Conservation (phyloP, 1,140 invertebrate genomes). For the Pseudomyrmex dendroicus region DNA sequence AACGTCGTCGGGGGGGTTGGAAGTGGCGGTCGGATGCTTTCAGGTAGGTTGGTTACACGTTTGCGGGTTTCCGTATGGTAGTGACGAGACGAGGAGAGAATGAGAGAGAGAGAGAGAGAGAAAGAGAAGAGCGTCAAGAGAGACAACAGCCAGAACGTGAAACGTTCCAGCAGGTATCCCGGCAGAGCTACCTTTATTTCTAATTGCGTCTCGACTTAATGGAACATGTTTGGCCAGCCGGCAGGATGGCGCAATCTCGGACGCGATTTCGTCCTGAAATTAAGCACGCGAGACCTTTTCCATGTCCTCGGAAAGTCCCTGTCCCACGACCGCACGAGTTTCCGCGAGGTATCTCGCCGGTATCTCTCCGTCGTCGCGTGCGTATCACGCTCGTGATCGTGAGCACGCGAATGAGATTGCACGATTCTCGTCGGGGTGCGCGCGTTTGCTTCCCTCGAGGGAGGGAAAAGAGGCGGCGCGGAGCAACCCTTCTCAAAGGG, state of each 20-base stretch:
- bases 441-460: neutral
- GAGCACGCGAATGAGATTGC: conserved; percentile 24
- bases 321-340: neutral
- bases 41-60: conserved; percentile 47
- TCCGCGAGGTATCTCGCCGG: neutral
- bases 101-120: neutral
- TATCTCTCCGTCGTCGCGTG: conserved; percentile 40
- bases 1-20: conserved; percentile 37
- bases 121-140: conserved; percentile 21
- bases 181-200: conserved; percentile 73
- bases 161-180: conserved; percentile 67
- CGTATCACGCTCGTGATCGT: conserved; percentile 44
- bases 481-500: conserved; percentile 41
- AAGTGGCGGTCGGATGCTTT: conserved; percentile 15
- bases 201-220: conserved; percentile 79
- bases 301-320: conserved; percentile 6
- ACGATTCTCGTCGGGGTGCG: neutral
- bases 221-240: conserved; percentile 71
- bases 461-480: no score
- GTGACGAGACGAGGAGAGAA: conserved; percentile 13
- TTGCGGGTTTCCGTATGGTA: conserved; percentile 49
- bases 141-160: conserved; percentile 25
- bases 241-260: conserved; percentile 63
- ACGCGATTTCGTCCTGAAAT: conserved; percentile 65
- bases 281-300: conserved; percentile 59